Conservation (phyloP, 1,140 invertebrate species). For the Sinonovacula constricta region DNA sequence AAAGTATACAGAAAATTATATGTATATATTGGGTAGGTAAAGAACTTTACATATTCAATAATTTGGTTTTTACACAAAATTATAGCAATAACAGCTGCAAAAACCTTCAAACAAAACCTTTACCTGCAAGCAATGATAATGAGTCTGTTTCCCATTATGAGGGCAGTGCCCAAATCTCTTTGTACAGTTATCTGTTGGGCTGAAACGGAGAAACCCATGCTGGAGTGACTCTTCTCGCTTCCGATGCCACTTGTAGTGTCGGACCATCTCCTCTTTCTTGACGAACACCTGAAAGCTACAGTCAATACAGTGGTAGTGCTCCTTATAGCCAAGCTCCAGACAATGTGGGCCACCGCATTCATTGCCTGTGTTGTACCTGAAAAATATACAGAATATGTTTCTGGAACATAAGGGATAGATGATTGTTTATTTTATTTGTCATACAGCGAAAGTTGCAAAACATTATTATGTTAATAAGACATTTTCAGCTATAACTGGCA, state of each 20-base stretch:
- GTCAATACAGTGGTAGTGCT: conserved; percentile 98
- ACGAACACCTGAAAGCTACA: conserved; percentile 91
- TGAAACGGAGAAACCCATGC: conserved; percentile 97
- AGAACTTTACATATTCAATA: no score
- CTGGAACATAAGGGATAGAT: no score
- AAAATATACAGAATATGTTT: no score
- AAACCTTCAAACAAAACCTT: conserved; percentile 36
- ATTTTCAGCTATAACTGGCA: no score
- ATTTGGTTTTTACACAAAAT: no score
- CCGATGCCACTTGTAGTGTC: conserved; percentile 99
- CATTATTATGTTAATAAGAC: no score
- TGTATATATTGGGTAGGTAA: no score
- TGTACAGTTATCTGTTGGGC: conserved; percentile 93
- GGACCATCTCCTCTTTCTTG: conserved; percentile 99
- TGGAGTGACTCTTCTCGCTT: conserved; percentile 97
- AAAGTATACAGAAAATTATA: no score
- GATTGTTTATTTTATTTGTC: no score
- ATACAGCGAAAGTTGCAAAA: not conserved
- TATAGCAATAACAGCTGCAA: no score
- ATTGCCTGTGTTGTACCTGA: conserved; percentile 83
- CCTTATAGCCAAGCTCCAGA: conserved; percentile 90
- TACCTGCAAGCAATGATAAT: conserved; percentile 97
- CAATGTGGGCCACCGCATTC: conserved; percentile 90
- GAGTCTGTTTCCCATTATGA: conserved; percentile 98
- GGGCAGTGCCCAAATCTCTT: conserved; percentile 88